Conservation (phyloP, 2,797 vertebrate genomes). For the Sebastes hubbsi region DNA sequence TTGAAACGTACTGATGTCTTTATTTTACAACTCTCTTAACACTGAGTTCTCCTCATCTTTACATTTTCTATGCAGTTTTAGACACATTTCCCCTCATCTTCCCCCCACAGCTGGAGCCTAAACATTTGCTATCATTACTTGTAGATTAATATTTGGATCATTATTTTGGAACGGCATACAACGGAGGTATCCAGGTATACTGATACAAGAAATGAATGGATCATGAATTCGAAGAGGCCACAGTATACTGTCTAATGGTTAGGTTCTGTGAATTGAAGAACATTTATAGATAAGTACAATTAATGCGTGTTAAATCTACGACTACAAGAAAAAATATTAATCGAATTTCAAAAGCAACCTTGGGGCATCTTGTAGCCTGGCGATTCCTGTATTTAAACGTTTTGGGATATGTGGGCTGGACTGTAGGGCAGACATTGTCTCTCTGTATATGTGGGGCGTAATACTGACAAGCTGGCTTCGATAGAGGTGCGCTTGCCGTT, state of each 20-base stretch:
- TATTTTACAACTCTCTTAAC: neutral
- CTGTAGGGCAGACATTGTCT: neutral
- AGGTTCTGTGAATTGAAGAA: too few relatives aligned
- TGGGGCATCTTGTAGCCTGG: neutral
- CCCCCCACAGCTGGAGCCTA: neutral
- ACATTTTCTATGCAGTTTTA: neutral
- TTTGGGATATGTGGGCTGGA: neutral
- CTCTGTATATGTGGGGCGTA: constrained; percentile 58
- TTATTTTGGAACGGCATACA: neutral
- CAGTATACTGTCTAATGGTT: neutral
- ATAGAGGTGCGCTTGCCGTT: constrained; percentile 83
- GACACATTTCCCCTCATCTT: neutral
- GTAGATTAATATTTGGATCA: neutral
- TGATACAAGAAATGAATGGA: neutral
- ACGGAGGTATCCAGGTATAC: neutral
- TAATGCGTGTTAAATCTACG: neutral
- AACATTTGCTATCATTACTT: neutral
- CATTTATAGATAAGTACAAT: too few relatives aligned
- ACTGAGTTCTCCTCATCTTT: neutral
- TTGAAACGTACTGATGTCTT: accelerated
- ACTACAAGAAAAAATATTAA: neutral
- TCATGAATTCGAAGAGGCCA: neutral
- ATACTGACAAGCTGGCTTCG: constrained; percentile 78
- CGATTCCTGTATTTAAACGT: neutral
- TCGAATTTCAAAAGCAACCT: neutral